Conservation (phyloP, 2,888 invertebrate genomes). For the Unio pictorum region DNA sequence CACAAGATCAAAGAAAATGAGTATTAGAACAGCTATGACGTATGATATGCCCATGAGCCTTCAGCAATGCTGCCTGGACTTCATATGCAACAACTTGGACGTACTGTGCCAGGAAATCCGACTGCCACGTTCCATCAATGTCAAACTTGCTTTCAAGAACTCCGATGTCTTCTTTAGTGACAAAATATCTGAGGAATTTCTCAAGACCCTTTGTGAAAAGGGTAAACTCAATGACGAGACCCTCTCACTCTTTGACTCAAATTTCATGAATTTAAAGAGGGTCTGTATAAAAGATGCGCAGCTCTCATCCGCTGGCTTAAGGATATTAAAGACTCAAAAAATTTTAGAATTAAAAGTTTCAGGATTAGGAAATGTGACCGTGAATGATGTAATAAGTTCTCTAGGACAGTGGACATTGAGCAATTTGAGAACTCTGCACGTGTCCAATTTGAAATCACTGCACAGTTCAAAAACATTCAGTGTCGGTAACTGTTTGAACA, state of each 20-base stretch:
- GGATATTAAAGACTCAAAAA: constrained; percentile 77
- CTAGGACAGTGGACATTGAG: constrained; percentile 77
- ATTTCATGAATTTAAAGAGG: constrained; percentile 76
- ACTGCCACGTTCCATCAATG: not conserved
- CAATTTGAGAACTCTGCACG: too few relatives aligned
- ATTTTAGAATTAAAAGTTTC: constrained; percentile 77
- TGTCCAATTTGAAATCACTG: constrained; percentile 76
- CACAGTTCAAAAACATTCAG: constrained; percentile 74
- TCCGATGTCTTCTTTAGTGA: constrained; percentile 56
- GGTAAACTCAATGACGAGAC: constrained; percentile 77
- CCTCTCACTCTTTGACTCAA: constrained; percentile 77
- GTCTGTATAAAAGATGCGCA: constrained; percentile 77
- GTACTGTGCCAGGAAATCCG: constrained; percentile 71
- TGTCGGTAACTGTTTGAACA: constrained; percentile 74
- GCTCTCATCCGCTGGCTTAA: constrained; percentile 76
- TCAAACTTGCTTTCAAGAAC: constrained; percentile 49
- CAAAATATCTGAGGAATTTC: constrained; percentile 56
- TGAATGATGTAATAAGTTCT: constrained; percentile 78
- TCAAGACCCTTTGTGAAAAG: constrained; percentile 76
- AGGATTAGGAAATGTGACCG: constrained; percentile 75
- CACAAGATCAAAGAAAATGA: too few relatives aligned
- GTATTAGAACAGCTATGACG: constrained; percentile 70
- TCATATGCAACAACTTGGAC: constrained; percentile 78
- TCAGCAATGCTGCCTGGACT: constrained; percentile 78
- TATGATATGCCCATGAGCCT: constrained; percentile 78